Evolutionary conservation across 2,888 invertebrate genomes (phyloP), one percentile per base, ranked within the genome.

Genomic region (Pristionchus maxplancki): DNA sequence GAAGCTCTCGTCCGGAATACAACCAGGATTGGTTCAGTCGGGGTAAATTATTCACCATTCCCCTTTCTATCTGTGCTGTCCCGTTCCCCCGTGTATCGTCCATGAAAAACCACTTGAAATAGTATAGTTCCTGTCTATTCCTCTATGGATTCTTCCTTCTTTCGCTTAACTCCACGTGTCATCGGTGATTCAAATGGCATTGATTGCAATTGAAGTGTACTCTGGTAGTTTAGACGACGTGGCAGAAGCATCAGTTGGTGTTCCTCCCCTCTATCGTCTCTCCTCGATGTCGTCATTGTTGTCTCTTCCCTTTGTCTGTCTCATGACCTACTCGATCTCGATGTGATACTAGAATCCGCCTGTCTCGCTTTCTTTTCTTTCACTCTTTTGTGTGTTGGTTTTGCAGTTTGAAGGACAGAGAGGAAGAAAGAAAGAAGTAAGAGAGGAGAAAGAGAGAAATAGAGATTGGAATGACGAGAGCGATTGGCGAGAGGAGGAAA

Each of bases 391-490:
- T 62, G 81, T 84, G 58, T 84, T 84, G 62, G 84, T 53, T 58
- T 53, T 84, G 84, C 84, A 84, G 84, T 84, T 84, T 84, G 84
- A 62, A 84, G 37, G 71, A 89, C 58, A 24, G 58, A 53, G 20
- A 81, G 53, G 44, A 44, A 24, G 37, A 88, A 78, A 64, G 40
- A 71, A 34, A 82, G 58, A 48, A 40, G 84, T 48, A 40, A 50
- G 88, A 34, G 82, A 17, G n/a, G 37, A 31, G 40, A 34, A n/a
- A 28, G 87, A 53, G 53, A 86, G 71, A 78, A 40, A 81, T n/a
- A 88, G 53, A 82, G 40, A 74, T 67, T 67, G 64, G 64, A 78
- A 78, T 78, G 78, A 44, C 78, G 74, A 37, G 78, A 40, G 78
- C 44, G 78, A 78, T 78, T 78, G 81, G 24, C 34, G 50, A 40